These are phyloP conservation scores for Hozukius guyotensis DNA, from an alignment of 2,797 vertebrate species.

Conservation along the genomic window DNA sequence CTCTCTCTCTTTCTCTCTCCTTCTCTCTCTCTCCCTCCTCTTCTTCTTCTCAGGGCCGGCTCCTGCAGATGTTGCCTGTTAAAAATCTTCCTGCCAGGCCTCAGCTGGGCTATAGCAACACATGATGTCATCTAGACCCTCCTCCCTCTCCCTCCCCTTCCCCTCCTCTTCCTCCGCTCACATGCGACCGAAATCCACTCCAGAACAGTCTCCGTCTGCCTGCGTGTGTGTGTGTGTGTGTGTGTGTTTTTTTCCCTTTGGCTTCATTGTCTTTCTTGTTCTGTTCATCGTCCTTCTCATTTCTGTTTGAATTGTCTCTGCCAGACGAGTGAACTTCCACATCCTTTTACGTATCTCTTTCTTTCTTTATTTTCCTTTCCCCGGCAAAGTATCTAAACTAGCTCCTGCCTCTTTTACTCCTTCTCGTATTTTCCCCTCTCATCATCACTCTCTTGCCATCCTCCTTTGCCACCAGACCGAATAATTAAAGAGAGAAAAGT, in stretches of 20 bases:
- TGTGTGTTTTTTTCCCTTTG: conserved; percentile 20
- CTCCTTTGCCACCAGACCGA: conserved; percentile 63
- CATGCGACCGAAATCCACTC: conserved; percentile 72
- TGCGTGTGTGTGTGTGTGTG: conserved; percentile 23
- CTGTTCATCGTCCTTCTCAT: conserved; percentile 31
- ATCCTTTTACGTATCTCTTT: not conserved
- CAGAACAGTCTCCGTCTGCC: conserved; percentile 49
- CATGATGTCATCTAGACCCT: conserved; percentile 85
- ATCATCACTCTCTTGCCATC: conserved; percentile 13
- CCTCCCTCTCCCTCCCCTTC: conserved; percentile 53
- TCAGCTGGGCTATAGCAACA: conserved; percentile 86
- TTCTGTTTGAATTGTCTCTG: conserved; percentile 23
- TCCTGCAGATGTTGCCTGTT: conserved; percentile 81
- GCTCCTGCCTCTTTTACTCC: not conserved
- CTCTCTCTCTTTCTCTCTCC: not conserved
- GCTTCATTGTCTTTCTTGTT: conserved; percentile 46
- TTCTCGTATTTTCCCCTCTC: not conserved
- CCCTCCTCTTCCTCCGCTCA: conserved; percentile 51
- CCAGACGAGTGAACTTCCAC: not conserved
- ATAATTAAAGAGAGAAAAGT: conserved; percentile 60
- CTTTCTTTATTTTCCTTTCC: not conserved
- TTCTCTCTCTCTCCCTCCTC: not conserved
- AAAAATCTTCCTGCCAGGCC: conserved; percentile 81
- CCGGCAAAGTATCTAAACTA: not conserved
- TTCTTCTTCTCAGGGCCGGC: conserved; percentile 36